Base-by-base conservation (phyloP, 1,140 invertebrate species). In the Bathynomus jamesi region DNA sequence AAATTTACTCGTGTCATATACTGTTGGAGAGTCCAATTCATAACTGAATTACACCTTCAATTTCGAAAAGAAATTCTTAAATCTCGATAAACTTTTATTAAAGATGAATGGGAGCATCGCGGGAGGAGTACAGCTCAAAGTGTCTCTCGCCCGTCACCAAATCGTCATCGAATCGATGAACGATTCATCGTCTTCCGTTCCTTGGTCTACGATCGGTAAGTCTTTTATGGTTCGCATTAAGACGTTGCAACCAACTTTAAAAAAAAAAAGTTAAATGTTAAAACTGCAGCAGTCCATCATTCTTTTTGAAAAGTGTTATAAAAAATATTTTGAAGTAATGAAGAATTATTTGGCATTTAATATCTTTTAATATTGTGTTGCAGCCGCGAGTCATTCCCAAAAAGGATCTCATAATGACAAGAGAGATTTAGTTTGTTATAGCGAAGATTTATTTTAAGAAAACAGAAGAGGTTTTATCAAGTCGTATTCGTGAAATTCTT, bases 51-150 rank as follows among this genome's bases (percentile, higher is more conserved):
- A n/a, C n/a, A n/a, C n/a, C n/a, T n/a, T n/a, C n/a, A n/a, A n/a
- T n/a, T n/a, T n/a, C n/a, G n/a, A n/a, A n/a, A n/a, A n/a, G n/a
- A n/a, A n/a, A n/a, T n/a, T n/a, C n/a, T n/a, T n/a, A n/a, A n/a
- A n/a, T n/a, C n/a, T n/a, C n/a, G n/a, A n/a, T n/a, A n/a, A n/a
- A n/a, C n/a, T n/a, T n/a, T n/a, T n/a, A n/a, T n/a, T 61, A 77
- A 64, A 87, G 83, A 89, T 95, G 83, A 91, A 95, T 83, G 90
- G 90, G 27, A 89, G 86, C 78, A 90, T 87, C 84, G 89, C 90
- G 21, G 89, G 86, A 76, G 91, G 91, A 62, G 89, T 92, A 67
- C 88, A 89, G 68, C 82, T 94, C 13, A 87, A 89, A 83, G 93
- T 94, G 10, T 90, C 91, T 4, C 83, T 94, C 78, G 92, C 93